Conservation (phyloP, 2,113 vertebrate genomes). For the Hippopotamus amphibius region DNA sequence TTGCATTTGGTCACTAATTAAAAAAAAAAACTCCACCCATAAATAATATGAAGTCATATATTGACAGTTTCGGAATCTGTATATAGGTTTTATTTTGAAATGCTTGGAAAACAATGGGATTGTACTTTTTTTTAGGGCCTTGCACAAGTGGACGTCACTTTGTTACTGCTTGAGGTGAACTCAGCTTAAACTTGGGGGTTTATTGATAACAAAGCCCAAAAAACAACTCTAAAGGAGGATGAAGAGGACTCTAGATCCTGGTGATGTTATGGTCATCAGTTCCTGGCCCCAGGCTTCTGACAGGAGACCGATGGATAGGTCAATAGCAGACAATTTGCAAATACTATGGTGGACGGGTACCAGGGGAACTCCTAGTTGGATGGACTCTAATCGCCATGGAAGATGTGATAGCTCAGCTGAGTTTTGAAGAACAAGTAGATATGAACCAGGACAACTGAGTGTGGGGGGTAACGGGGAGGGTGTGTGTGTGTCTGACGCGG, state of each 20-base stretch:
- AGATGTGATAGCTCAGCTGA: background rate
- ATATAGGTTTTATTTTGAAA: background rate
- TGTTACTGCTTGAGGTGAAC: background rate
- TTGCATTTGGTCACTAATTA: background rate
- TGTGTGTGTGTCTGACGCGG: background rate
- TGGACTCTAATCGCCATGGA: background rate
- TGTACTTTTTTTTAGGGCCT: background rate
- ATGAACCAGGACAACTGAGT: background rate
- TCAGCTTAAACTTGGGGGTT: background rate
- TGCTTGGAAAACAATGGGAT: background rate
- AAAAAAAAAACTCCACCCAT: background rate
- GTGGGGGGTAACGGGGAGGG: no score
- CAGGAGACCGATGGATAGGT: background rate
- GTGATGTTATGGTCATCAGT: background rate
- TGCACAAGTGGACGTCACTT: background rate
- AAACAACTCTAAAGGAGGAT: background rate
- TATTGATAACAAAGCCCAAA: background rate
- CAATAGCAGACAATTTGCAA: background rate
- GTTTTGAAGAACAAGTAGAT: background rate
- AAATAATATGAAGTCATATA: background rate
- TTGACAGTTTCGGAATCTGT: no score
- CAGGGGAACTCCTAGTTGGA: background rate
- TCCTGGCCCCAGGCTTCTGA: background rate
- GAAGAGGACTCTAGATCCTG: background rate
- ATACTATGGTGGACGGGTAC: background rate